Evolutionary conservation across 2,888 invertebrate genomes (phyloP), one percentile per base, ranked within the genome.

Genomic region (Agriopis marginaria): DNA sequence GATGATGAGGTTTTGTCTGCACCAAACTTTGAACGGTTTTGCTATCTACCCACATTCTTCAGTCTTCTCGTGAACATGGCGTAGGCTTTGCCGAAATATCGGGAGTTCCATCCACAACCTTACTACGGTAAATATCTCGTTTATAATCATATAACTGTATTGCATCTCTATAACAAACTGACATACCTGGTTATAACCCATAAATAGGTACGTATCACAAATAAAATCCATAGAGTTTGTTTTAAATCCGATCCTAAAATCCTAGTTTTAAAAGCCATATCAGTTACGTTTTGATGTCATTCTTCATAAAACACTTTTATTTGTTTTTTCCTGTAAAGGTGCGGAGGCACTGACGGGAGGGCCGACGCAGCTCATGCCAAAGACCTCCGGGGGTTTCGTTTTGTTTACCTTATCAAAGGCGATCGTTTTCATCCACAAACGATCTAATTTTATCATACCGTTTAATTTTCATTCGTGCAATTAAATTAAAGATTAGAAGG

Each of bases 401-500:
- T 82, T 83, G 82, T 82, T 82, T 82, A 82, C 76, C 75, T 82
- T 82, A 83, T 83, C 84, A 79, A 80, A 79, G 78, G 75, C 77
- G 77, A 81, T 81, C 82, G 77, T 79, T 82, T 78, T 74, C 77
- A 77, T 76, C 78, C 79, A 71, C 79, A 75, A 82, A 81, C 81
- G 80, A 79, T 78, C 79, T 75, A 77, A 80, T 79, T 81, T 73
- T 32, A 58, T 45, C 74, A 77, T 74, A 75, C 74, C 76, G 73
- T 77, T 77, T 79, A 75, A 78, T 79, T 79, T 81, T 77, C 78
- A 75, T 74, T 74, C 74, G 72, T 72, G 74, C 77, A 79, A 80
- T 80, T 79, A 79, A 79, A 80, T 80, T 79, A 79, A 76, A 80
- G 77, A 79, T 78, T 78, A 72, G 61, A 61, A 59, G 42, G 62